Base-by-base conservation (phyloP, 2,113 vertebrate species). In the Pachycephala philippinensis region DNA sequence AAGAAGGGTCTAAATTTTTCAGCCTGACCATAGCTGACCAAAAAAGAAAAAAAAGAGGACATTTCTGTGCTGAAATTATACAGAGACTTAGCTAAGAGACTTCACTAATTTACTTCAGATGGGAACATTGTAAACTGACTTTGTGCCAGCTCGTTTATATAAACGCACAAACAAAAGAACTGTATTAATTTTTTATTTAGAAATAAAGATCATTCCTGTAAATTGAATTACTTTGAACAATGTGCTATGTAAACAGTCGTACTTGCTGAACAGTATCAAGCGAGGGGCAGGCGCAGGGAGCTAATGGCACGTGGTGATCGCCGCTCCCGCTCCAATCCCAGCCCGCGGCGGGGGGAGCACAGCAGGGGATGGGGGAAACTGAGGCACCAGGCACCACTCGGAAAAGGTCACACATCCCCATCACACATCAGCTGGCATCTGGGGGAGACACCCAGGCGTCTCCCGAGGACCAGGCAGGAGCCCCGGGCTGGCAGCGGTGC, bases 121-220 rank as follows among this genome's bases (percentile, higher is more conserved):
- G 97, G 95, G 96, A 95, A 87, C 87, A 47, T 44, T 92, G 95
- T 69, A 86, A 93, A 90, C 95, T 91, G 87, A 95, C 92, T 92
- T 75, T 71, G 88, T 96, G 95, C 96, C 87, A 95, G 91, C 85
- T 86, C n/a, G 75, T 97, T 95, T 96, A 93, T 93, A 95, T 71
- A 94, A 96, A 94, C 42, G 92, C 93, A 83, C 96, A 97, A 96
- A 96, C 96, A 97, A 97, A 96, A 95, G 93, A 84, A 80, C 95
- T 70, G 84, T 78, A 92, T 96, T 97, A 95, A 96, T 97, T 96
- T 96, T 96, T 97, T 96, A 97, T 97, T 97, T 96, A 93, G 96
- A 94, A 96, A 89, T 94, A 94, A 93, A 85, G 93, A 96, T 94
- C 93, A 57, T 96, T 95, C 95, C 94, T 96, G 96, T 93, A 95